phyloP scores from a whole-genome alignment of 2,113 vertebrate species.

The Sardina pilchardus region DNA sequence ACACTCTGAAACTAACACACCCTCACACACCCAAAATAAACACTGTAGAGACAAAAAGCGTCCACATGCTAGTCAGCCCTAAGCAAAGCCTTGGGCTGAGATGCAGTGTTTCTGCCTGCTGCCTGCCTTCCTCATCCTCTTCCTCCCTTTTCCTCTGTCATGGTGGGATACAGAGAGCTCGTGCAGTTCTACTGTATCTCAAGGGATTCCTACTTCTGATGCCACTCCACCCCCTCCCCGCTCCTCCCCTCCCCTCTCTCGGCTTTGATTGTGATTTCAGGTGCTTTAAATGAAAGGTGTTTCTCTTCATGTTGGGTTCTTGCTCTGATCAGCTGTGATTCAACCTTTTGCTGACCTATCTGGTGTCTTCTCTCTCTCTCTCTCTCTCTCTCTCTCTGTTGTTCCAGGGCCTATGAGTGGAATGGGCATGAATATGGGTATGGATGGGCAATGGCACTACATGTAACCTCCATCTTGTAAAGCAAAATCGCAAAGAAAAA shows the following conservation, averaged over 20 bases:
- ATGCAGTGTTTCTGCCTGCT: constrained; percentile 54
- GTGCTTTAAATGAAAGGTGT: constrained; percentile 12
- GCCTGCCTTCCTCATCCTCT: constrained; percentile 67
- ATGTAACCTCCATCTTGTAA: constrained; percentile 98
- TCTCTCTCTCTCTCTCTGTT: constrained; percentile 80
- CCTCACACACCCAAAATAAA: neutral
- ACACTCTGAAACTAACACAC: neutral
- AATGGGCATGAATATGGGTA: constrained; percentile 99
- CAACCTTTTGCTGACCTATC: constrained; percentile 17
- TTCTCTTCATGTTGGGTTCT: constrained; percentile 5
- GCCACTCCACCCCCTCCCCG: neutral
- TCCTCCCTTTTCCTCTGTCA: constrained; percentile 16
- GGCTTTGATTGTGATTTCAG: neutral
- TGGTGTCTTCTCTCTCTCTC: constrained; percentile 17
- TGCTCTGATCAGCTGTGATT: constrained; percentile 5
- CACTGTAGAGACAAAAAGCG: constrained; percentile 42
- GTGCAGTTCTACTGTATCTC: neutral
- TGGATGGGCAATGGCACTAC: constrained; percentile 99
- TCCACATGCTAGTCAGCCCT: neutral
- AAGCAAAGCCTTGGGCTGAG: constrained; percentile 25
- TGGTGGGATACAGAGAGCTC: neutral
- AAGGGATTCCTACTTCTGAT: neutral
- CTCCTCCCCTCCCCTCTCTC: neutral
- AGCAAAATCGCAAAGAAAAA: constrained; percentile 90
- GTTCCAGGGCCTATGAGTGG: constrained; percentile 99